Evolutionary conservation across 2,797 vertebrate genomes (phyloP).

Genomic region (Sebastiscus albofasciatus): DNA sequence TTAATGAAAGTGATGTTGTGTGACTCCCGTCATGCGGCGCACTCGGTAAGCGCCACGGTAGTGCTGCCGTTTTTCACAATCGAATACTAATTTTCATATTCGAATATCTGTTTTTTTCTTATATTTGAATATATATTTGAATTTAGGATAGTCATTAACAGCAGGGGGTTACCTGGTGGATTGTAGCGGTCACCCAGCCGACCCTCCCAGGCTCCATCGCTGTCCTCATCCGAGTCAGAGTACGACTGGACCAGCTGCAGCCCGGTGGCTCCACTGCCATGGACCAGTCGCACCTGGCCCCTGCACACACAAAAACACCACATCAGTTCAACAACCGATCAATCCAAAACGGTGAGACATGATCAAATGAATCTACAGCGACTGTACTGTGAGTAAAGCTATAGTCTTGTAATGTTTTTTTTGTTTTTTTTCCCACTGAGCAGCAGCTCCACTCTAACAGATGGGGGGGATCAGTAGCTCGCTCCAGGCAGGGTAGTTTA

Average conservation of each 20-base stretch:
- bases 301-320: constrained; percentile 67
- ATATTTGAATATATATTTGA: no score
- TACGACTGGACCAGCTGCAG: constrained; percentile 92
- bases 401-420: background rate
- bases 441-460: constrained; percentile 13
- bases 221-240: constrained; percentile 93
- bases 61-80: no score
- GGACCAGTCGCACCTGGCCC: constrained; percentile 94
- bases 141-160: background rate
- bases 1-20: no score
- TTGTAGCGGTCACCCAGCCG: constrained; percentile 91
- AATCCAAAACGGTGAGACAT: background rate
- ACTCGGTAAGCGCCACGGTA: no score
- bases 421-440: background rate
- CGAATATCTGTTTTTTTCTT: no score
- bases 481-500: background rate
- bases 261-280: constrained; percentile 89
- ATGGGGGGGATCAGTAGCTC: background rate
- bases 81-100: no score
- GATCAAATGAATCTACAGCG: background rate
- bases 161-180: constrained; percentile 86
- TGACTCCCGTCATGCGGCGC: no score
- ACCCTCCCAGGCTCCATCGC: constrained; percentile 92
- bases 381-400: background rate
- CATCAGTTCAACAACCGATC: background rate